Evolutionary conservation across 1,140 invertebrate species (phyloP).

Genomic region (Cydia splendana): DNA sequence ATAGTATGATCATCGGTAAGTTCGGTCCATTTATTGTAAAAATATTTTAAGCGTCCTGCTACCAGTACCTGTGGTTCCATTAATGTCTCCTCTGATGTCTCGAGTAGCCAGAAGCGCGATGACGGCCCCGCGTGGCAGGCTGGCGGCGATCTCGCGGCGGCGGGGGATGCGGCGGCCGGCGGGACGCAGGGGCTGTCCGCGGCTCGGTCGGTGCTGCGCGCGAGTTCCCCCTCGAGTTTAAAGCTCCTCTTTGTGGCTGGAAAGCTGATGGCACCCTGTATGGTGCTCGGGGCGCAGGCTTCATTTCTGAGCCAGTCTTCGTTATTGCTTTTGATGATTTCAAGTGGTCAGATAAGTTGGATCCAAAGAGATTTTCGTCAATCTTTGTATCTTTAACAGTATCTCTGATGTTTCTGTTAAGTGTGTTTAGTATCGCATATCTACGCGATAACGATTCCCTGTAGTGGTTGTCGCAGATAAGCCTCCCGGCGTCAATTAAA

Average conservation of each 20-base stretch:
- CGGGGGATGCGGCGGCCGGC: neutral
- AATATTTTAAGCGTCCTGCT: neutral
- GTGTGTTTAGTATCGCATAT: neutral
- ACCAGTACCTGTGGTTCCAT: neutral
- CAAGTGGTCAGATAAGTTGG: conserved; percentile 15
- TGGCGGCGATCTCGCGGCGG: neutral
- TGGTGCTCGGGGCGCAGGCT: neutral
- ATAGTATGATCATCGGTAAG: neutral
- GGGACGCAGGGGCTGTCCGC: neutral
- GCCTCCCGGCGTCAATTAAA: neutral
- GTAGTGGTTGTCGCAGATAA: neutral
- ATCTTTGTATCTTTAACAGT: conserved; percentile 2
- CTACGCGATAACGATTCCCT: neutral
- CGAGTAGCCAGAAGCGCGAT: no score
- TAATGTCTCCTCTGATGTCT: neutral
- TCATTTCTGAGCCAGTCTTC: conserved; percentile 20
- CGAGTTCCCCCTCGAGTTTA: neutral
- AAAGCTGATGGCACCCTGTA: neutral
- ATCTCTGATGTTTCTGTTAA: neutral
- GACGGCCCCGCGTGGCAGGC: neutral
- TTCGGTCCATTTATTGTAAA: neutral
- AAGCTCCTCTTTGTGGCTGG: neutral
- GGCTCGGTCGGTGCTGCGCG: neutral
- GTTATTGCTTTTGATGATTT: conserved; percentile 32
- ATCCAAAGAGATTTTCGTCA: conserved; percentile 29